These are phyloP conservation scores for Tauraco hartlaubi DNA, from an alignment of 2,797 vertebrate genomes.

Conservation along the genomic window DNA sequence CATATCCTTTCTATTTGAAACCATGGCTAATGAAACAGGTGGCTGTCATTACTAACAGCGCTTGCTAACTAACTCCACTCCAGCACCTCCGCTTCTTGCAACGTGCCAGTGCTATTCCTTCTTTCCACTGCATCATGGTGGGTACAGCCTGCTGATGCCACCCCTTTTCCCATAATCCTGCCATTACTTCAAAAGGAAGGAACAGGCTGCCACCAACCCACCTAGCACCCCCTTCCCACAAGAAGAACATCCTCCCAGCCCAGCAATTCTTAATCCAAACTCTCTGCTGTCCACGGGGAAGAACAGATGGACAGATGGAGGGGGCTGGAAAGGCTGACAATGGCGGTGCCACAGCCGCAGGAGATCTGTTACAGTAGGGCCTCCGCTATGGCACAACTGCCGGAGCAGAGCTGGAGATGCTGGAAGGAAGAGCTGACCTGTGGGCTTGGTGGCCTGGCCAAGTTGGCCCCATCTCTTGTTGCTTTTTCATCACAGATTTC, in stretches of 20 bases:
- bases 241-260: not conserved
- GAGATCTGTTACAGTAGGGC: not conserved
- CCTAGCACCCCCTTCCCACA: not conserved
- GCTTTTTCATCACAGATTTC: not conserved
- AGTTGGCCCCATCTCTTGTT: not conserved
- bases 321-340: not conserved
- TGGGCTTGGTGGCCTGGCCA: not conserved
- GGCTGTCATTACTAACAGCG: constrained; percentile 37
- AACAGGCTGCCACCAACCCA: not conserved
- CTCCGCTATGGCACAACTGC: not conserved
- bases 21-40: constrained; percentile 53
- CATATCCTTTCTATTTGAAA: constrained; percentile 48
- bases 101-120: not conserved
- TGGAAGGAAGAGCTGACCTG: not conserved
- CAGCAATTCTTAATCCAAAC: constrained; percentile 1
- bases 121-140: not conserved
- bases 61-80: constrained; percentile 3
- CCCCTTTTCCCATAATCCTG: not conserved
- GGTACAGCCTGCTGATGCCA: not conserved
- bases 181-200: not conserved
- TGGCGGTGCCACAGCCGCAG: not conserved
- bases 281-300: not conserved
- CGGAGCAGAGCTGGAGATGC: not conserved
- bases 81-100: not conserved
- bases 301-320: constrained; percentile 16